These are phyloP conservation scores for Pyrgus malvae DNA, from an alignment of 2,888 invertebrate genomes.

Conservation along the genomic window DNA sequence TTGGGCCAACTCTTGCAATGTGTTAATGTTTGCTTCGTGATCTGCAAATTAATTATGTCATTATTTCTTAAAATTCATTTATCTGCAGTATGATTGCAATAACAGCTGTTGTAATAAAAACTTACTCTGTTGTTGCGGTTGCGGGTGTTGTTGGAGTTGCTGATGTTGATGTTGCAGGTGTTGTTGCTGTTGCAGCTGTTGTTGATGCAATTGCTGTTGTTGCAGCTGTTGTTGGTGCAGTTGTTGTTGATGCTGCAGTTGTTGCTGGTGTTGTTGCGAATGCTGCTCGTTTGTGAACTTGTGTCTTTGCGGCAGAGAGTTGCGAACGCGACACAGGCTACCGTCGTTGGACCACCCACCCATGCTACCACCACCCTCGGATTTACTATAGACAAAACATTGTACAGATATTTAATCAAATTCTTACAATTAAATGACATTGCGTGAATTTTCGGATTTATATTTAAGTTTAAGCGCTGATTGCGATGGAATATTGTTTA, in stretches of 20 bases:
- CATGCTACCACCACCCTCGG: slow-evolving; percentile 69
- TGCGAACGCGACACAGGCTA: slow-evolving; percentile 71
- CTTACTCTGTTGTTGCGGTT: slow-evolving; percentile 27
- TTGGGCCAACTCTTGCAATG: slow-evolving; percentile 70
- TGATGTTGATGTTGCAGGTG: slow-evolving; percentile 35
- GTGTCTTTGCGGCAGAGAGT: slow-evolving; percentile 66
- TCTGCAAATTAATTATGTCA: slow-evolving; percentile 39
- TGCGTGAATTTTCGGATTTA: too few relatives aligned
- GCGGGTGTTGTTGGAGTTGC: slow-evolving; percentile 39
- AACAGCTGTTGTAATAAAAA: neutral
- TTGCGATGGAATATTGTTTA: too few relatives aligned
- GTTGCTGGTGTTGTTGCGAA: slow-evolving; percentile 53
- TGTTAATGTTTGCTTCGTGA: slow-evolving; percentile 70
- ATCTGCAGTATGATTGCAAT: too few relatives aligned
- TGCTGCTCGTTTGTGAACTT: slow-evolving; percentile 75
- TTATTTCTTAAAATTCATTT: neutral
- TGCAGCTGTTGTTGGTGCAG: slow-evolving; percentile 43
- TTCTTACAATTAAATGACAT: too few relatives aligned
- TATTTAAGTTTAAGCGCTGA: too few relatives aligned
- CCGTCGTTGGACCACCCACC: slow-evolving; percentile 75
- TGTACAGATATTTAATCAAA: too few relatives aligned
- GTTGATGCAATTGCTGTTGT: slow-evolving; percentile 37
- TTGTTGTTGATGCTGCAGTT: slow-evolving; percentile 46
- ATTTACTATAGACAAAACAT: slow-evolving; percentile 51
- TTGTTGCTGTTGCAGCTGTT: slow-evolving; percentile 36